phyloP scores from a whole-genome alignment of 2,888 invertebrate species.

The Metellina segmentata region DNA sequence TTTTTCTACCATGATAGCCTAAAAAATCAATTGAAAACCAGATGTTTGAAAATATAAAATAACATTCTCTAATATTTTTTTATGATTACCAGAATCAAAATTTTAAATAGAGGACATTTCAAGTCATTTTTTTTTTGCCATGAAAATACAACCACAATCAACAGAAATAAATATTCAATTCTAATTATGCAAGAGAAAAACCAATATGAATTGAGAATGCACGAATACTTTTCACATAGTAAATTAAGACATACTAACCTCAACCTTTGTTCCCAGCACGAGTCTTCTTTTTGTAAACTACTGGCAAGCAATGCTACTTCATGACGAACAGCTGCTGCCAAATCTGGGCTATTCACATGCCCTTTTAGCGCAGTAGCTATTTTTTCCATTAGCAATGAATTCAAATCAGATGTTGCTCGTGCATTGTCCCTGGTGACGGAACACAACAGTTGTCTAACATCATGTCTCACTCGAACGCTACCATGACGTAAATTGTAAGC shows the following conservation, averaged over 20 bases:
- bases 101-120: no score
- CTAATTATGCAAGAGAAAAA: no score
- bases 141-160: no score
- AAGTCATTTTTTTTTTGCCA: no score
- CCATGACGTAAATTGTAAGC: conserved; percentile 90
- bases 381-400: conserved; percentile 89
- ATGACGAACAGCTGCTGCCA: conserved; percentile 90
- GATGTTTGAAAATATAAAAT: no score
- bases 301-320: conserved; percentile 93
- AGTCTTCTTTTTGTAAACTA: conserved; percentile 94
- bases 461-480: conserved; percentile 87
- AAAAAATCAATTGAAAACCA: no score
- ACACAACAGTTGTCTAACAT: conserved; percentile 93
- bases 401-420: conserved; percentile 90
- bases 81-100: no score
- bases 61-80: no score
- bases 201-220: no score
- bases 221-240: no score
- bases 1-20: no score
- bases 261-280: conserved; percentile 96
- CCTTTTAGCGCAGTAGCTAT: conserved; percentile 84
- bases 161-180: no score
- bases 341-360: conserved; percentile 85
- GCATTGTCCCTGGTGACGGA: conserved; percentile 93
- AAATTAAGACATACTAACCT: conserved; percentile 81